Base-by-base conservation (phyloP, 2,888 invertebrate genomes). In the Boloria euphrosyne region DNA sequence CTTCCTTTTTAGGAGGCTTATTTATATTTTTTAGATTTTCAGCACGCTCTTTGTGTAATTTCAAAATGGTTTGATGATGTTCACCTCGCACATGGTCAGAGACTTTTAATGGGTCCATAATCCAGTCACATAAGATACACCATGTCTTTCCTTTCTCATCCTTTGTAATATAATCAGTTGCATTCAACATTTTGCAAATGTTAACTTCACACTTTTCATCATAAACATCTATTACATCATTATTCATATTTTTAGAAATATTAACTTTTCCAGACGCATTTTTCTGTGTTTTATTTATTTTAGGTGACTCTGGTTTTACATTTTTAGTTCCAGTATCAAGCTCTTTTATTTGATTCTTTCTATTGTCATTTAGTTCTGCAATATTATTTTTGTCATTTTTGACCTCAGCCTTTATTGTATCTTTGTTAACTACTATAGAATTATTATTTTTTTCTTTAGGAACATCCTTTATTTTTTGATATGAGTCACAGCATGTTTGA, bases 51-150 rank as follows among this genome's bases (percentile, higher is more conserved):
- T 67, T 71, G 22, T 81, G 80, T 68, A 79, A 49, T 59, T 73
- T 76, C 0, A 78, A 69, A 1, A 80, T 59, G 4, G 70, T 73
- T 31, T 71, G 65, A 62, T 82, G 82, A 55, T 80, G 79, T 31
- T 59, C 51, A 6, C 72, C 62, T 3, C 63, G 62, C 0, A 77
- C 2, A 63, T 81, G 80, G 4, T 4, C 6, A 1, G 14, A 0
- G 0, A 71, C 54, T 7, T 31, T 31, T 1, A 3, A 0, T 0
- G 22, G 6, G 0, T 70, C 66, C 65, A 78, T 72, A 2, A 61
- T 10, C 77, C 74, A 78, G 46, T 76, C 74, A 46, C 81, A 80
- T 3, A 80, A 62, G 4, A 78, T 69, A 47, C 80, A 81, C 74
- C 71, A 74, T 14, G 54, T 55, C 0, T 51, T 60, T 3, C 73